Conservation (phyloP, 2,797 vertebrate genomes). For the Lepus oiostolus region DNA sequence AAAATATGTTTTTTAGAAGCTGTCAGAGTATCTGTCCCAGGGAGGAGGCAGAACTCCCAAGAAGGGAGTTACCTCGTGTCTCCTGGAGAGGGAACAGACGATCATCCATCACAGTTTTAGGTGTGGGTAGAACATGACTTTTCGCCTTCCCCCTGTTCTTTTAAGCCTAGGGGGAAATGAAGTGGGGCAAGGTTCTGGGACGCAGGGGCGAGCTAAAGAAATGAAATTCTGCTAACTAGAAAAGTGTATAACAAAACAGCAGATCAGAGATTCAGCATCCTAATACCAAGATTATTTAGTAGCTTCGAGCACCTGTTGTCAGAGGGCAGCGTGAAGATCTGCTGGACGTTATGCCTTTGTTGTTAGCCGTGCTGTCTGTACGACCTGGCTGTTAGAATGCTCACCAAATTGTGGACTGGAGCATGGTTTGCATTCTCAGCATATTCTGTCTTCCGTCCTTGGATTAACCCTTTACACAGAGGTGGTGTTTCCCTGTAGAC, state of each 20-base stretch:
- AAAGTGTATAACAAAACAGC: constrained; percentile 45
- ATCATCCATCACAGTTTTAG: constrained; percentile 74
- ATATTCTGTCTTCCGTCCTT: neutral
- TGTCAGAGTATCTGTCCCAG: constrained; percentile 75
- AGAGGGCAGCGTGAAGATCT: constrained; percentile 1
- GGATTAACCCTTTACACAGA: constrained; percentile 28
- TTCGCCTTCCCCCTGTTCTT: constrained; percentile 57
- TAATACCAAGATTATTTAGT: neutral
- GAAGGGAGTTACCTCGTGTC: constrained; percentile 79
- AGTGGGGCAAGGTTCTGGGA: constrained; percentile 40
- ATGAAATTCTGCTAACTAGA: constrained; percentile 39
- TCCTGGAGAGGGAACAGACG: constrained; percentile 75
- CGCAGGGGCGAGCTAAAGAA: constrained; percentile 10
- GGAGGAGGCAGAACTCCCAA: constrained; percentile 80
- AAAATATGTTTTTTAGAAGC: constrained; percentile 77
- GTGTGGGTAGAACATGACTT: constrained; percentile 61
- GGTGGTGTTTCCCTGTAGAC: constrained; percentile 45
- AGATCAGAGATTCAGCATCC: constrained; percentile 54
- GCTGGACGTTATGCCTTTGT: constrained; percentile 39
- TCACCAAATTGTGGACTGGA: neutral
- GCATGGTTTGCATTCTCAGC: neutral
- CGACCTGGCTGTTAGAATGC: neutral
- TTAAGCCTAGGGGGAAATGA: constrained; percentile 66
- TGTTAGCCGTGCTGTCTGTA: neutral
- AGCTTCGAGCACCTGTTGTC: constrained; percentile 44